Base-by-base conservation (phyloP, 2,888 invertebrate genomes). In the Lampropteryx suffumata region DNA sequence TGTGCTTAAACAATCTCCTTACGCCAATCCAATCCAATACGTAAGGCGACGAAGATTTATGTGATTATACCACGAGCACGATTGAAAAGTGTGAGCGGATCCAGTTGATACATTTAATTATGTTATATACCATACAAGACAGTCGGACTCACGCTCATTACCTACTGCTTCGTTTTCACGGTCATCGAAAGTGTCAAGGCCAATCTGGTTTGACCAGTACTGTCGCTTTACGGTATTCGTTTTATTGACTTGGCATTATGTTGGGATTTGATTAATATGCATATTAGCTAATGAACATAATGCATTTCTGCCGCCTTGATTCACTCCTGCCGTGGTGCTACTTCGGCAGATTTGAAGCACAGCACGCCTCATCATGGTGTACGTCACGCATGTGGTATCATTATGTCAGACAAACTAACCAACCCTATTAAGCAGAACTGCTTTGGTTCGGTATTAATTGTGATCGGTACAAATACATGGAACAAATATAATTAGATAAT, bases 111-210 rank as follows among this genome's bases (percentile, higher is more conserved):
- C 39, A 34, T 28, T 37, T 14, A 21, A 27, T 11, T 21, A 3
- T 8, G 10, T 1, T 8, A 9, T 17, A 12, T 28, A 33, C 39
- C n/a, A n/a, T n/a, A n/a, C n/a, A n/a, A 32, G 24, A 8, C 26
- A n/a, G 14, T 33, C 21, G 33, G 40, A 47, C 10, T 46, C 46
- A 47, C 28, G 27, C 14, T 26, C 27, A 11, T 14, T 26, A 9
- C 17, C 10, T 24, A 8, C 10, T 26, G 33, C 17, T 17, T 27
- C 35, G 5, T 26, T 10, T 32, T 37, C 39, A 14, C 35, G 43
- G 12, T 13, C 17, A 39, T 17, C 33, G 33, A 48, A 47, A 33
- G 40, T 44, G 34, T 39, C 44, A 50, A 45, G 50, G 34, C 29
- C 37, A 39, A 13, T 33, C 34, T 33, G 14, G 43, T 28, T 36